Evolutionary conservation across 1,140 invertebrate species (phyloP), one percentile per base, ranked within the genome.

Genomic region (Drosophila orosa): DNA sequence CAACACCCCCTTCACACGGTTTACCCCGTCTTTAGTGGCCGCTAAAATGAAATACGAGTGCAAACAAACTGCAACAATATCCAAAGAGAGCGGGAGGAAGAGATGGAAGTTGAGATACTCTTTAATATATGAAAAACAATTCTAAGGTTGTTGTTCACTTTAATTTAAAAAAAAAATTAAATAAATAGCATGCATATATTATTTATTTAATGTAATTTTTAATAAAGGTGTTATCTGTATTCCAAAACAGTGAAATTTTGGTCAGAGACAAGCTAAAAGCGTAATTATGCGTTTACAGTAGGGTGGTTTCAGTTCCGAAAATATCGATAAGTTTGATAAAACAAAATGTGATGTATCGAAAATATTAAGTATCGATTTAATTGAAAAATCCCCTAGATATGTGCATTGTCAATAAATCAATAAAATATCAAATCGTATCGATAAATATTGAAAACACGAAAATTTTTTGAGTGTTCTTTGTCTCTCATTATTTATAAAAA

Each of bases 11-110:
- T 42, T 35, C 19, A 24, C 50, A 52, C 50, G 31, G 50, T 15
- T 22, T 35, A 5, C 50, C 47, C 50, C 60, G 50, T 56, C 63
- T 33, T 35, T 15, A 45, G 58, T 75, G 71, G 57, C 68, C 67
- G 76, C 68, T 78, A 63, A 89, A 78, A 73, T 66, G 77, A 79
- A 52, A 73, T 84, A 89, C 77, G 80, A 89, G 73, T 89, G 80
- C 80, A 89, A 80, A 89, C 80, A 83, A 77, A 55, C 57, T 39
- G 58, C 68, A 60, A 71, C 44, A 69, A 71, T 74, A 65, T 65
- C 58, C 17, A 8, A 45, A 59, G 19, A 31, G 37, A 25, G 15
- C 8, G 0, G 3, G 12, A 5, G 37, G n/a, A 13, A 25, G 29
- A 35, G 29, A 13, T 31, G 52, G 74, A 52, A 44, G 3, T 0